Conservation (phyloP, 2,113 vertebrate genomes). For the Corythoichthys haematopterus region DNA sequence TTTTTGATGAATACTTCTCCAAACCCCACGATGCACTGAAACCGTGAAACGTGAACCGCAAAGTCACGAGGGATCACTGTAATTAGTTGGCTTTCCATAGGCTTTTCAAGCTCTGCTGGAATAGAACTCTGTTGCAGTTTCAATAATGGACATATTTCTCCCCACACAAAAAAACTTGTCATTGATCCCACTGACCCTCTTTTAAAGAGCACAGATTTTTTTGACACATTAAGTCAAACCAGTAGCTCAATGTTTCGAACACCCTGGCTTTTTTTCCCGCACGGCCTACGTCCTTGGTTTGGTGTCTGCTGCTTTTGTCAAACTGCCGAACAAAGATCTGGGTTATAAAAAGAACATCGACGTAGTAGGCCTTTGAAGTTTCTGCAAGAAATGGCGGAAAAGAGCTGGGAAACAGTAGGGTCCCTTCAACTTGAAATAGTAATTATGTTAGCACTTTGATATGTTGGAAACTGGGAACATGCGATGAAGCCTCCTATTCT, state of each 20-base stretch:
- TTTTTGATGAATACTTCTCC: not conserved
- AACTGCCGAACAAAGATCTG: conserved; percentile 34
- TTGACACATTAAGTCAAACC: conserved; percentile 33
- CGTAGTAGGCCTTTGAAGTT: conserved; percentile 56
- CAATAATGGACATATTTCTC: conserved; percentile 22
- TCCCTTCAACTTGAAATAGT: conserved; percentile 69
- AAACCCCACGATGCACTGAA: too few relatives aligned
- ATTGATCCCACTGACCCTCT: conserved; percentile 9
- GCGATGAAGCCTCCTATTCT: conserved; percentile 46
- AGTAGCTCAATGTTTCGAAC: conserved; percentile 29
- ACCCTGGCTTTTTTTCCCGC: conserved; percentile 18
- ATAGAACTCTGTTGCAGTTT: conserved; percentile 31
- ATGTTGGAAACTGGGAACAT: conserved; percentile 52
- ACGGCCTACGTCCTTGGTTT: conserved; percentile 18
- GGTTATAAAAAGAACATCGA: conserved; percentile 61
- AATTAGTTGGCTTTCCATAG: conserved; percentile 29
- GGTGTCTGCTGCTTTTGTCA: conserved; percentile 55
- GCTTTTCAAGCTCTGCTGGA: conserved; percentile 12
- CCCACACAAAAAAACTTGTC: conserved; percentile 14
- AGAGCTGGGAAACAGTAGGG: conserved; percentile 53
- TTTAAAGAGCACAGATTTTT: conserved; percentile 34
- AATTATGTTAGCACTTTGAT: conserved; percentile 71
- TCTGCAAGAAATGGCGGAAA: conserved; percentile 41
- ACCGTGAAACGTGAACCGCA: too few relatives aligned
- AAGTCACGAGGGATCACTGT: too few relatives aligned